Base-by-base conservation (phyloP, 2,888 invertebrate genomes). In the Conistra vaccinii region DNA sequence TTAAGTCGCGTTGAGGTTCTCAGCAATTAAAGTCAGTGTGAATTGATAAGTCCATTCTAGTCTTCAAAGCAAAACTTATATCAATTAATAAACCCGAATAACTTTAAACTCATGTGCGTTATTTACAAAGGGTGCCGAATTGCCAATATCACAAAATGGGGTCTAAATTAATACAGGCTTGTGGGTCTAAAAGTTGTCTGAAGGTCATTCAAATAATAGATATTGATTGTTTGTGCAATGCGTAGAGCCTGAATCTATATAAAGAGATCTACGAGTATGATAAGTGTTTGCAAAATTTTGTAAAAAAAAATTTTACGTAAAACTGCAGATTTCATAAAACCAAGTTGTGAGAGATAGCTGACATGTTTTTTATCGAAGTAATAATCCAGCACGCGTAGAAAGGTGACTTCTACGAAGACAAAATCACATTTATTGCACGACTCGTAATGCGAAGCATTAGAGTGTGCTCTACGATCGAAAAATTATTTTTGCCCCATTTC, bases 91-190 rank as follows among this genome's bases (percentile, higher is more conserved):
- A 26, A 45, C 42, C 42, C 45, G 42, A 67, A 61, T 63, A 57
- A 72, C 20, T 58, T 57, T 48, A 6, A 23, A 17, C 58, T 51
- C 35, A 53, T 45, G 26, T 32, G 68, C 60, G 20, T 17, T 48
- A 32, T 53, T 48, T 42, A 17, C 26, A 55, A 39, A 53, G 26
- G 42, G 23, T 23, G 53, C 10, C 26, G 3, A 29, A 39, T 62
- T 39, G 20, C n/a, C n/a, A 10, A 39, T 67, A 4, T 32, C 23
- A 45, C 14, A 68, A 67, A 42, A 39, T 17, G 42, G 42, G 57
- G 26, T 35, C n/a, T 26, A 58, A 74, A 68, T 68, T 57, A 51
- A 42, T 68, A 62, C 63, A 57, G 23, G 23, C 9, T 53, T 10
- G n/a, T 4, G 26, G 20, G 14, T 20, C 23, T 17, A 10, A 53